These are phyloP conservation scores for Mimas tiliae DNA, from an alignment of 2,888 invertebrate species.

Conservation along the genomic window DNA sequence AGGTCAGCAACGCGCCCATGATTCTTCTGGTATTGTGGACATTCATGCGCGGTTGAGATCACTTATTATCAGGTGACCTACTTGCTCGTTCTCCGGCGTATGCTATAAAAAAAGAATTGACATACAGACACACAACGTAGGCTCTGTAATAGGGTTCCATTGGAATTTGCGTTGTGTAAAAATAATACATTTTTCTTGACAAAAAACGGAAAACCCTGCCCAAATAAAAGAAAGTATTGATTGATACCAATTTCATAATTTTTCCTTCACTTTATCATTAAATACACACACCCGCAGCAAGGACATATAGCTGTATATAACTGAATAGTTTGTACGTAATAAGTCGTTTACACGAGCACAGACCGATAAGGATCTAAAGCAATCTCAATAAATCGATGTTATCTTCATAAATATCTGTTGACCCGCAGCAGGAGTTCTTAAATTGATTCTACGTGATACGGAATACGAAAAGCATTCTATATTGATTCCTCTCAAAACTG, in stretches of 20 bases:
- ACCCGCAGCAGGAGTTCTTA: slow-evolving; percentile 77
- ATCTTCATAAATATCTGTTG: slow-evolving; percentile 76
- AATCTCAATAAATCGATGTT: slow-evolving; percentile 72
- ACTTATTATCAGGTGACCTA: too few species aligned
- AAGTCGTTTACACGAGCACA: slow-evolving; percentile 33
- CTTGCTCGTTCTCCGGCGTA: too few species aligned
- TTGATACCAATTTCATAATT: background rate
- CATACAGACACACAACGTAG: too few species aligned
- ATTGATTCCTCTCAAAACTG: slow-evolving; percentile 51
- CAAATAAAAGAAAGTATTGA: background rate
- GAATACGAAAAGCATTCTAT: slow-evolving; percentile 61
- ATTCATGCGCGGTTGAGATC: too few species aligned
- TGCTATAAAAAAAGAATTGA: too few species aligned
- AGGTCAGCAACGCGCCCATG: too few species aligned
- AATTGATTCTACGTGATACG: slow-evolving; percentile 79
- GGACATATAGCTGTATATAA: background rate
- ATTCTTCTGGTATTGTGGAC: too few species aligned
- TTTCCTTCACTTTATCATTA: background rate
- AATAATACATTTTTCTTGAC: too few species aligned
- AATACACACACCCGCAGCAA: background rate
- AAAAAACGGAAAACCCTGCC: too few species aligned
- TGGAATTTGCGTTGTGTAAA: too few species aligned
- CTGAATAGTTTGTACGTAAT: slow-evolving; percentile 25
- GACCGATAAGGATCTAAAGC: slow-evolving; percentile 56
- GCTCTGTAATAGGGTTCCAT: too few species aligned